Evolutionary conservation across 2,113 vertebrate species (phyloP), one percentile per base, ranked within the genome.

Genomic region (Gymnarchus niloticus): DNA sequence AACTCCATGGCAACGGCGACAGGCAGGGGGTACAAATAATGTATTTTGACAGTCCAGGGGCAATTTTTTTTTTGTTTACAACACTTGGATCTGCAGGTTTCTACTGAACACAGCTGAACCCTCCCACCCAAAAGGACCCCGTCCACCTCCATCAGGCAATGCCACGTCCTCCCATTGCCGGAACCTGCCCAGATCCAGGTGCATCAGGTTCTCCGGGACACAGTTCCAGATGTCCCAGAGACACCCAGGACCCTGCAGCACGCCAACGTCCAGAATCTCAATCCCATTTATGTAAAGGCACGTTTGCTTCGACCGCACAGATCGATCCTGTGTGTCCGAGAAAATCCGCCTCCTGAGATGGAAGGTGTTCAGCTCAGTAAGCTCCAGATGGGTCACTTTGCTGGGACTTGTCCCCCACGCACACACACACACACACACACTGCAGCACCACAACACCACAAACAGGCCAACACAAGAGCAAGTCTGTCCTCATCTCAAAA

Each of bases 21-120:
- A 52, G 51, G 80, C 46, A 28, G 80, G 80, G 80, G 51, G 46
- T 82, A 54, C 80, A 82, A 82, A 82, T 82, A 82, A 82, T 82
- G 80, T 49, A 82, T 82, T 82, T 82, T 82, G 80, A 82, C 46
- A 33, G 80, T 46, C 80, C 80, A 82, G 80, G 25, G 80, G 80
- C 80, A 82, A 82, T 81, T 51, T 76, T 41, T 77, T 73, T 41
- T 59, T 69, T n/a, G n/a, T n/a, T n/a, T n/a, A n/a, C n/a, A n/a
- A n/a, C n/a, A n/a, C n/a, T n/a, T n/a, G n/a, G n/a, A 65, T 33
- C 59, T 12, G 28, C 61, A 65, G 61, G 28, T 37, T 28, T 28
- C 25, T 65, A 33, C 10, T 28, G 61, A 28, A 28, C 14, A 28
- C 59, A 33, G 59, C 59, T 65, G 59, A 33, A 28, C 59, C 21